Conservation (phyloP, 2,888 invertebrate species). For the Campoplex capitator region DNA sequence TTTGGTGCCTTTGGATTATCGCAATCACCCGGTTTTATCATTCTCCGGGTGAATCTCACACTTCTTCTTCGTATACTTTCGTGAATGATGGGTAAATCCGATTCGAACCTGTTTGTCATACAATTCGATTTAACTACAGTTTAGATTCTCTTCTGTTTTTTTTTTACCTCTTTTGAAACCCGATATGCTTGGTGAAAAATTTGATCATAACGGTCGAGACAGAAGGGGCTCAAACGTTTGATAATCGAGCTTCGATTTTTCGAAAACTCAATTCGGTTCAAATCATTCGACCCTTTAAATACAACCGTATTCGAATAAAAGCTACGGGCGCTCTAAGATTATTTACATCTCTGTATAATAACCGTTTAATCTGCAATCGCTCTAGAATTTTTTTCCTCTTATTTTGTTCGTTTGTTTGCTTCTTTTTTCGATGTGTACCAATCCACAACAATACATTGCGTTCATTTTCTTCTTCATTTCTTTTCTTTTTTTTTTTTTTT, state of each 20-base stretch:
- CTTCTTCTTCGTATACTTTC: constrained; percentile 82
- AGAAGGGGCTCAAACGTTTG: constrained; percentile 49
- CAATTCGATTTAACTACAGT: constrained; percentile 77
- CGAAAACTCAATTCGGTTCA: constrained; percentile 44
- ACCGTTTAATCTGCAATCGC: constrained; percentile 79
- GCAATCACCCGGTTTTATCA: constrained; percentile 62
- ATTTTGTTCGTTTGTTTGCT: constrained; percentile 69
- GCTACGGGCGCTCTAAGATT: constrained; percentile 80
- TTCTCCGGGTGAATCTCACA: constrained; percentile 53
- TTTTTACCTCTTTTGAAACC: constrained; percentile 54
- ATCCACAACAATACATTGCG: constrained; percentile 71
- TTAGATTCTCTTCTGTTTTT: constrained; percentile 69
- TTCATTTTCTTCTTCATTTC: constrained; percentile 40
- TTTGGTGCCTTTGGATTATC: constrained; percentile 62
- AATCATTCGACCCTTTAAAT: constrained; percentile 58
- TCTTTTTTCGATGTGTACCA: constrained; percentile 58
- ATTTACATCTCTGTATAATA: constrained; percentile 82
- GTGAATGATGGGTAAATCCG: constrained; percentile 77
- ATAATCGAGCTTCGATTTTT: constrained; percentile 39
- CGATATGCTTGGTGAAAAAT: constrained; percentile 59
- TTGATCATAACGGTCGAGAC: constrained; percentile 48
- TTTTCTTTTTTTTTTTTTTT: constrained; percentile 33
- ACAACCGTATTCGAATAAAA: constrained; percentile 74
- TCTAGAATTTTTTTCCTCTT: constrained; percentile 69
- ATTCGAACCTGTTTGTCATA: constrained; percentile 79